Base-by-base conservation (phyloP, 2,113 vertebrate species). In the Pholis gunnellus region DNA sequence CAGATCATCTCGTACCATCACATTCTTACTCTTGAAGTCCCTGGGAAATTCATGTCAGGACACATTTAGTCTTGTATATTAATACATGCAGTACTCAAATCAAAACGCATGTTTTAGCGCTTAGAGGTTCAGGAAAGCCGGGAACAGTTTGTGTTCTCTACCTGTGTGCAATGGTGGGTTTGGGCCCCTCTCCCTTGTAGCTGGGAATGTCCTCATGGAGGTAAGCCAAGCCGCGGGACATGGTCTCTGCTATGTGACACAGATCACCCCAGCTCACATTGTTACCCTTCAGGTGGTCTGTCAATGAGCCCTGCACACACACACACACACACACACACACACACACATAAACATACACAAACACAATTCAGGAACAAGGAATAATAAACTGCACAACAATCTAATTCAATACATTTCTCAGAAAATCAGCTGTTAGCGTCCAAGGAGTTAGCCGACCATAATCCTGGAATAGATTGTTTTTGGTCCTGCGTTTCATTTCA, bases 21-120 rank as follows among this genome's bases (percentile, higher is more conserved):
- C 97, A 20, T 99, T 99, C 96, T 99, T 99, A 93, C 98, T 99
- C 95, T 99, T 99, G 93, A 99, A 98, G 94, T 99, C 98, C 96
- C 98, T 99, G 94, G 13, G 34, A 72, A 90, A 63, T 38, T 50
- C 0, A 84, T 61, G 72, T 67, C n/a, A 79, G 29, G 56, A 50
- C 50, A 57, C 34, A 8, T 82, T 80, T 57, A 80, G 71, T 78
- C 52, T 34, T 36, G 40, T 5, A 25, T 40, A 64, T 64, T 38
- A 67, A 72, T 34, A 7, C 4, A 38, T 40, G n/a, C 29, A 48
- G 10, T 3, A 40, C 0, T 29, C 3, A 22, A 59, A 46, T 76
- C 31, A 2, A 34, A 42, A 25, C 5, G 10, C 2, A 44, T 27
- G 13, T 36, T 82, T 75, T 6, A 38, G 22, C 1, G 7, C n/a